Percentiles rank a stretch among this genome's conserved stretches.
phyloP scores from a whole-genome alignment of 2,888 invertebrate genomes.

The Sinotaia quadrata region DNA sequence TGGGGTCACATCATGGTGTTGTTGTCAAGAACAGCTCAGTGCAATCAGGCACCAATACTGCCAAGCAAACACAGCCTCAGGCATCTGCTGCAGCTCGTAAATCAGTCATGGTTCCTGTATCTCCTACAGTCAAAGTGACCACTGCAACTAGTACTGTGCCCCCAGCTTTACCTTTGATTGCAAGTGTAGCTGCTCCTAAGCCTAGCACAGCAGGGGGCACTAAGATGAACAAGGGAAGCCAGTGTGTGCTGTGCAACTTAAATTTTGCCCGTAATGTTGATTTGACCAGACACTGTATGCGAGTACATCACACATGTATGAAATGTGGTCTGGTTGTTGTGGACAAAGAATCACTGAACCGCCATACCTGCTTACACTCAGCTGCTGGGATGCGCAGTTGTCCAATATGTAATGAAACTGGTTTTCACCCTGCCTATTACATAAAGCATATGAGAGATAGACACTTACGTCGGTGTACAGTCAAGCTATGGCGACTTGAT shows the following conservation, averaged over 20 bases:
- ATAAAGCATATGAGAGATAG: slow-evolving; percentile 48
- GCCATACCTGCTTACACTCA: slow-evolving; percentile 56
- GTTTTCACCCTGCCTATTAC: slow-evolving; percentile 48
- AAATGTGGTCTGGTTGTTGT: slow-evolving; percentile 66
- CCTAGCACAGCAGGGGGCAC: slow-evolving; percentile 7
- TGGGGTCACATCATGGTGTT: slow-evolving; percentile 58
- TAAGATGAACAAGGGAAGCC: slow-evolving; percentile 48
- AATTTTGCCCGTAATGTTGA: slow-evolving; percentile 64
- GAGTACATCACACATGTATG: slow-evolving; percentile 61
- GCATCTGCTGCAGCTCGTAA: neutral
- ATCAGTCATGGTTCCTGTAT: too few relatives aligned
- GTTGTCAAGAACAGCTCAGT: slow-evolving; percentile 47
- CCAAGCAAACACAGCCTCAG: neutral
- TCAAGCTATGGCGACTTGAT: slow-evolving; percentile 32
- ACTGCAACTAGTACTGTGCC: slow-evolving; percentile 39
- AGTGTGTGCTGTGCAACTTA: slow-evolving; percentile 63
- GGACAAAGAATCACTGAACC: slow-evolving; percentile 47
- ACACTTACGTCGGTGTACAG: slow-evolving; percentile 59
- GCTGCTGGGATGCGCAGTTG: slow-evolving; percentile 50
- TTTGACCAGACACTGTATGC: slow-evolving; percentile 61
- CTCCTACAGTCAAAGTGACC: too few relatives aligned
- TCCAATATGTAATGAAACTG: slow-evolving; percentile 53
- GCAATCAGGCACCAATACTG: neutral
- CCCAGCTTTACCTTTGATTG: slow-evolving; percentile 19
- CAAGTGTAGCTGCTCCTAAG: slow-evolving; percentile 1